Conservation (phyloP, 1,140 invertebrate species). For the Periplaneta americana region DNA sequence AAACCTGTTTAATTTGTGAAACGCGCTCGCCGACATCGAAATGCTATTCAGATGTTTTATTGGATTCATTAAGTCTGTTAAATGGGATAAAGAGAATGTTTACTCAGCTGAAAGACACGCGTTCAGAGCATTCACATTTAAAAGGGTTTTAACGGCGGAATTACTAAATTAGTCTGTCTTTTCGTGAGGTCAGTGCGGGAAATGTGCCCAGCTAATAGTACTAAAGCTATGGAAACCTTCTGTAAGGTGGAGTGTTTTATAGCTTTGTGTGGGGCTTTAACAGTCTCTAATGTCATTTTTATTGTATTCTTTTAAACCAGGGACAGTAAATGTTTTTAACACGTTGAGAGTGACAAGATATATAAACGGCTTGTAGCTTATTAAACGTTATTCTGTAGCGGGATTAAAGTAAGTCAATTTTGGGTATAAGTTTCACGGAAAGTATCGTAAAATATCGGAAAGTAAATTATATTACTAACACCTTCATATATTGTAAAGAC, state of each 20-base stretch:
- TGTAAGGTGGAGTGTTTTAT: background rate
- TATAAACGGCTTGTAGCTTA: no score
- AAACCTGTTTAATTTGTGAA: no score
- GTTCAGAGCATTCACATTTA: background rate
- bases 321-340: background rate
- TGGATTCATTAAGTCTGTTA: background rate
- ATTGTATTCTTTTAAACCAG: background rate
- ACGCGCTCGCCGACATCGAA: background rate
- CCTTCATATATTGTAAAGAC: no score
- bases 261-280: background rate
- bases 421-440: no score
- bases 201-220: background rate
- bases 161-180: background rate
- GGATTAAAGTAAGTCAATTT: no score
- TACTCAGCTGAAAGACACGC: background rate
- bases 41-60: background rate
- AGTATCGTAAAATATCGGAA: no score
- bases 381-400: no score
- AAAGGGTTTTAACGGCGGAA: background rate
- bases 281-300: background rate
- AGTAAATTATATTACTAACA: no score
- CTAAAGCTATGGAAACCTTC: background rate
- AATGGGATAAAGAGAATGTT: background rate
- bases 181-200: background rate
- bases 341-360: no score